Percentiles rank a stretch among this genome's conserved stretches.
Evolutionary conservation across 2,797 vertebrate species (phyloP).

Genomic region (Ctenopoma kingsleyae): DNA sequence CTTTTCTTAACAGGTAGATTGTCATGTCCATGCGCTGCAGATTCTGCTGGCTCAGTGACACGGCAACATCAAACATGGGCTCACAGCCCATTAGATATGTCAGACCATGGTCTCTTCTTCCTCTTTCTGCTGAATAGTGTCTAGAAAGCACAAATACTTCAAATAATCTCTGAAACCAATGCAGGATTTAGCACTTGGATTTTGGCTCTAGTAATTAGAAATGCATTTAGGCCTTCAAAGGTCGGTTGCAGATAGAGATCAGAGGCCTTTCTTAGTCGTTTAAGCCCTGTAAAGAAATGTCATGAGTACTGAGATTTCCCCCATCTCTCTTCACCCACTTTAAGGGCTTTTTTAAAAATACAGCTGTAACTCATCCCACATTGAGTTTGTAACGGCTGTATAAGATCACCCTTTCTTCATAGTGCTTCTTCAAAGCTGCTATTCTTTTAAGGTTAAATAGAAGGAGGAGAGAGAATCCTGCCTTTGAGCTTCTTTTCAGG

Average conservation of each 20-base stretch:
- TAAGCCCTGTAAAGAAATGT: slow-evolving; percentile 62
- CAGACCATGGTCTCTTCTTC: slow-evolving; percentile 26
- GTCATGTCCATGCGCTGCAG: slow-evolving; percentile 15
- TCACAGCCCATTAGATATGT: slow-evolving; percentile 51
- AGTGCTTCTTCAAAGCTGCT: slow-evolving; percentile 56
- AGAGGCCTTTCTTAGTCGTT: slow-evolving; percentile 47
- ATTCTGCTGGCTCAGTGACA: slow-evolving; percentile 17
- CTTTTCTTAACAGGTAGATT: slow-evolving; percentile 12
- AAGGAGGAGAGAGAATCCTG: slow-evolving; percentile 37
- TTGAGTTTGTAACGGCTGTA: slow-evolving; percentile 59
- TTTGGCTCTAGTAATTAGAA: slow-evolving; percentile 58
- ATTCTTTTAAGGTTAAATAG: slow-evolving; percentile 59
- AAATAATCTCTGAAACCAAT: slow-evolving; percentile 56
- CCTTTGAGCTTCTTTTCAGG: slow-evolving; percentile 61
- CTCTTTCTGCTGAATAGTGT: slow-evolving; percentile 35
- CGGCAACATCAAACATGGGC: slow-evolving; percentile 49
- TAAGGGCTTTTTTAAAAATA: slow-evolving; percentile 56
- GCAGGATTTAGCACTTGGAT: slow-evolving; percentile 63
- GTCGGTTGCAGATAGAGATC: slow-evolving; percentile 59
- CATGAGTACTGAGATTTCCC: slow-evolving; percentile 33
- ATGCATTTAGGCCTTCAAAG: slow-evolving; percentile 67
- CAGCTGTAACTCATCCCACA: slow-evolving; percentile 57
- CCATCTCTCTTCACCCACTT: slow-evolving; percentile 37
- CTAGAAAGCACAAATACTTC: slow-evolving; percentile 49
- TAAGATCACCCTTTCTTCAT: slow-evolving; percentile 53